Conservation (phyloP, 1,140 invertebrate species). For the Colletes latitarsis region DNA sequence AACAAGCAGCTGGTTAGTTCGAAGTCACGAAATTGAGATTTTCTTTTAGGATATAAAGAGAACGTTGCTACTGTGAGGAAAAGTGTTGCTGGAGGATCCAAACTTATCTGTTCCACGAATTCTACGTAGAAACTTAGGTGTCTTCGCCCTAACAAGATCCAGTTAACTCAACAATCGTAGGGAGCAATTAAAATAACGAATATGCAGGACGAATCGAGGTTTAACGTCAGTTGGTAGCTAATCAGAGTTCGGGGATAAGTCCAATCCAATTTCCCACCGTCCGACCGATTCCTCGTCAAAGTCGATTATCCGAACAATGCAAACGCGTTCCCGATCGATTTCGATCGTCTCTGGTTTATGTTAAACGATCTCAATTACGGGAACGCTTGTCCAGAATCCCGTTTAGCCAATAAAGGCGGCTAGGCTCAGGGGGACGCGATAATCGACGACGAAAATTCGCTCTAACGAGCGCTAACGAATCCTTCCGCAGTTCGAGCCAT, state of each 20-base stretch:
- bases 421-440: slow-evolving; percentile 56
- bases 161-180: too few species aligned
- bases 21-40: too few species aligned
- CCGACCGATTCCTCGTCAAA: slow-evolving; percentile 7
- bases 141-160: too few species aligned
- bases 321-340: slow-evolving; percentile 1
- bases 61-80: too few species aligned
- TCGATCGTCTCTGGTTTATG: slow-evolving; percentile 41
- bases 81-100: too few species aligned
- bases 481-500: slow-evolving; percentile 74
- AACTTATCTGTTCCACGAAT: too few species aligned
- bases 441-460: slow-evolving; percentile 61
- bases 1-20: not conserved
- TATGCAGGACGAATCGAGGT: too few species aligned
- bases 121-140: too few species aligned
- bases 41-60: too few species aligned
- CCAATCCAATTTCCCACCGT: not conserved
- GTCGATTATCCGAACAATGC: slow-evolving; percentile 48
- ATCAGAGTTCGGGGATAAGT: too few species aligned
- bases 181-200: too few species aligned
- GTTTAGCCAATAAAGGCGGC: slow-evolving; percentile 60
- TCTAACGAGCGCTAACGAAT: slow-evolving; percentile 77
- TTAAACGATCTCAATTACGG: slow-evolving; percentile 62
- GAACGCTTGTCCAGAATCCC: slow-evolving; percentile 5
- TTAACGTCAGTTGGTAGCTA: too few species aligned